These are phyloP conservation scores for Spilogale gracilis DNA, from an alignment of 2,113 vertebrate species.

Conservation along the genomic window DNA sequence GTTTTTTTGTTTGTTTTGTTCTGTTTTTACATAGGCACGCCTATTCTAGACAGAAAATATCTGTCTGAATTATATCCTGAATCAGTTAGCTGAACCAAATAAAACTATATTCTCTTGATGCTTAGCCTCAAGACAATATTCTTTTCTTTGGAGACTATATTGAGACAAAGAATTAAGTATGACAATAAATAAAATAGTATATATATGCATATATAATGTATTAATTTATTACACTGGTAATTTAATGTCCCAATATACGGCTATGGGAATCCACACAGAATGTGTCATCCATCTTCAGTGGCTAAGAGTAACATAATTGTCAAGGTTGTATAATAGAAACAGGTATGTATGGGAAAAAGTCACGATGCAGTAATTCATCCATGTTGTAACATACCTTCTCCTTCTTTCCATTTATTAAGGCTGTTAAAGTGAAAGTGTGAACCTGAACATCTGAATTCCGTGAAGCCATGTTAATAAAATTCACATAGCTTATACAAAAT, in stretches of 20 bases:
- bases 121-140: not conserved
- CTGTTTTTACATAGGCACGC: not conserved
- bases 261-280: not conserved
- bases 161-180: not conserved
- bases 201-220: not conserved
- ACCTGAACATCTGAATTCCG: not conserved
- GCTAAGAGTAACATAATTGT: not conserved
- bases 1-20: not conserved
- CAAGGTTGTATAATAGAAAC: not conserved
- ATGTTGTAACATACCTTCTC: not conserved
- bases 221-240: not conserved
- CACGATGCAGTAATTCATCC: not conserved
- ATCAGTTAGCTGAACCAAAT: not conserved
- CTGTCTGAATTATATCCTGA: not conserved
- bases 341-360: not conserved
- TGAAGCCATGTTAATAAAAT: not conserved
- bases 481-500: not conserved
- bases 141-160: not conserved
- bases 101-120: not conserved
- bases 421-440: not conserved
- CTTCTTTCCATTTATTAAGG: not conserved
- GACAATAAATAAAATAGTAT: not conserved
- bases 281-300: not conserved
- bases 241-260: not conserved
- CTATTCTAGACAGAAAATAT: not conserved